Evolutionary conservation across 2,888 invertebrate species (phyloP).

Genomic region (Brachyopa scutellaris): DNA sequence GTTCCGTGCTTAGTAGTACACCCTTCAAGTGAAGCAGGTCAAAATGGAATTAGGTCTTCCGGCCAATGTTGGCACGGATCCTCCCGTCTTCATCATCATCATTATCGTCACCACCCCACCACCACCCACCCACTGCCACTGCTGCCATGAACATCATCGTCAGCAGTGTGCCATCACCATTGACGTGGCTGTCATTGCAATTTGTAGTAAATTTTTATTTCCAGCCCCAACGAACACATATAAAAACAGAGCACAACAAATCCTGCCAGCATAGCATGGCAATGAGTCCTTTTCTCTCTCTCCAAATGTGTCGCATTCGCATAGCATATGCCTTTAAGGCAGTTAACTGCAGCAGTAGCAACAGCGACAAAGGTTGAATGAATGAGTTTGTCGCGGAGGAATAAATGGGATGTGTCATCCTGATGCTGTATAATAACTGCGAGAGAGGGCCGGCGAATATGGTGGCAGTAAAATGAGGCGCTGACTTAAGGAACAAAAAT

Average conservation of each 20-base stretch:
- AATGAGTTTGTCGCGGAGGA: neutral
- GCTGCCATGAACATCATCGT: conserved; percentile 32
- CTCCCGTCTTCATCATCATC: conserved; percentile 60
- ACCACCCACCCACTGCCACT: neutral
- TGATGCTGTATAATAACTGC: conserved; percentile 9
- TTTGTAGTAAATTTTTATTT: conserved; percentile 71
- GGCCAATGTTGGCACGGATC: conserved; percentile 70
- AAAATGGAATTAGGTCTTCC: conserved; percentile 71
- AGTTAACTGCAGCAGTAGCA: conserved; percentile 66
- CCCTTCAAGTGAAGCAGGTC: conserved; percentile 60
- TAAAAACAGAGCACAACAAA: conserved; percentile 22
- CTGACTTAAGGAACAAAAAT: conserved; percentile 8
- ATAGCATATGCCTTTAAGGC: conserved; percentile 63
- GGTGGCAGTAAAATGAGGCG: conserved; percentile 24
- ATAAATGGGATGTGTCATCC: conserved; percentile 21
- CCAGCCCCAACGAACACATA: conserved; percentile 52
- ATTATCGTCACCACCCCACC: neutral
- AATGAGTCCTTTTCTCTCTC: conserved; percentile 31
- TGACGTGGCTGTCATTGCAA: conserved; percentile 65
- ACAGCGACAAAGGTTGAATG: conserved; percentile 11
- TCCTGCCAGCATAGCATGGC: conserved; percentile 19
- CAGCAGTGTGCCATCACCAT: conserved; percentile 45
- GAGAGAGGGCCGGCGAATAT: neutral
- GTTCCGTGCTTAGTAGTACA: conserved; percentile 12
- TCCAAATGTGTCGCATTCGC: conserved; percentile 49